A percentile compares a stretch with the other conserved stretches of the same genome.
Evolutionary conservation across 2,797 vertebrate species (phyloP).

Genomic region (Ammospiza maritima): DNA sequence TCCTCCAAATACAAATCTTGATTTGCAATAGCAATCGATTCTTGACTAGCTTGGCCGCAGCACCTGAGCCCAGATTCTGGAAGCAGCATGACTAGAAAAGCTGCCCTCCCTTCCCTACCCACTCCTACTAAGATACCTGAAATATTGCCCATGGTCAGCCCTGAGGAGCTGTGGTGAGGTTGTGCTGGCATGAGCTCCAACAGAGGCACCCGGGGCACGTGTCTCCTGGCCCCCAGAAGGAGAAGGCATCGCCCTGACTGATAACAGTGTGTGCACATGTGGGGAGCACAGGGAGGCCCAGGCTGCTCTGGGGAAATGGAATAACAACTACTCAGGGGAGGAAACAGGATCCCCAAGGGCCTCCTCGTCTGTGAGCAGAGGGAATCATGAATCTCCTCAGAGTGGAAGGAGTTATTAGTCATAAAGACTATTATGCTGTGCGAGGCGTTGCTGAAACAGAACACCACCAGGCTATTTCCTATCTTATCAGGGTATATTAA

Average conservation of each 20-base stretch:
- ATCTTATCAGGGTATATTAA: slow-evolving; percentile 50
- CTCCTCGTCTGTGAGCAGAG: background rate
- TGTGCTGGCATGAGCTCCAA: slow-evolving; percentile 15
- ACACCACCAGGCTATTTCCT: slow-evolving; percentile 30
- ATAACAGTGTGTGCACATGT: background rate
- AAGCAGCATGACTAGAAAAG: background rate
- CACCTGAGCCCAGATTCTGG: background rate
- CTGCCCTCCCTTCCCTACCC: background rate
- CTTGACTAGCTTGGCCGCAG: background rate
- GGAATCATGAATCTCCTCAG: slow-evolving; percentile 9
- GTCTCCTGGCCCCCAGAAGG: background rate
- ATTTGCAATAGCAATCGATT: background rate
- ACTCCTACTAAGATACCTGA: background rate
- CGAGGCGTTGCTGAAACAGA: slow-evolving; percentile 36
- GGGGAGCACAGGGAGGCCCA: background rate
- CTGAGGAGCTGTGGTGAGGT: background rate
- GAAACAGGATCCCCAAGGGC: background rate
- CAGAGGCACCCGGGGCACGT: too few relatives aligned
- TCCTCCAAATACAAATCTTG: background rate
- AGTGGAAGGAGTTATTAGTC: background rate
- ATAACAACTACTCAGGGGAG: background rate
- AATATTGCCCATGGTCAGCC: background rate
- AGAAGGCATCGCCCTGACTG: background rate
- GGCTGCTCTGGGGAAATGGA: background rate
- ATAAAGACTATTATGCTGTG: background rate